A percentile compares a stretch with the other conserved stretches of the same genome.
These are phyloP conservation scores for Dunckerocampus dactyliophorus DNA, from an alignment of 2,113 vertebrate species.

Conservation along the genomic window DNA sequence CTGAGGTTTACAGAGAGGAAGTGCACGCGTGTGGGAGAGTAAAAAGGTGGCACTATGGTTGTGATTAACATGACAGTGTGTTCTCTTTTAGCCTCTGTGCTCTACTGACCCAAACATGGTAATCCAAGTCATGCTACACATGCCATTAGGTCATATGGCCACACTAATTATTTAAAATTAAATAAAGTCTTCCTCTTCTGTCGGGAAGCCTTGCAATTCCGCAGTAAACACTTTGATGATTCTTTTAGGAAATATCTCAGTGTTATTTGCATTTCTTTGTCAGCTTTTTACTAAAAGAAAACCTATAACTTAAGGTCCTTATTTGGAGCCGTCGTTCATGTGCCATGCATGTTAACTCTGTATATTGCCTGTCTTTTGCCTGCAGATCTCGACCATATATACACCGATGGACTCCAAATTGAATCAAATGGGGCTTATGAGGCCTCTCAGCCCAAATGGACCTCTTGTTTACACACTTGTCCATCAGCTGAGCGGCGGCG, in stretches of 20 bases:
- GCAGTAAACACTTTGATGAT: no score
- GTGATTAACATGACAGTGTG: slow-evolving; percentile 41
- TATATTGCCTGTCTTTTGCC: slow-evolving; percentile 2
- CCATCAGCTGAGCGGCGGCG: slow-evolving; percentile 60
- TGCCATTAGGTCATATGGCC: slow-evolving; percentile 46
- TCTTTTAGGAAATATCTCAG: no score
- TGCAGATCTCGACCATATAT: slow-evolving; percentile 14
- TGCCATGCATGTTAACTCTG: background rate
- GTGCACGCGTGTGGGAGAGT: slow-evolving; percentile 33
- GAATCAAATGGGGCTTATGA: slow-evolving; percentile 61
- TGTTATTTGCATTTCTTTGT: no score
- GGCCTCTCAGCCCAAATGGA: slow-evolving; percentile 64
- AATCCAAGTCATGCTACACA: slow-evolving; percentile 56
- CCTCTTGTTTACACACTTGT: slow-evolving; percentile 75
- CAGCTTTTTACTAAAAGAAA: no score
- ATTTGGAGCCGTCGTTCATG: slow-evolving; percentile 3
- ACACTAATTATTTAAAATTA: slow-evolving; percentile 46
- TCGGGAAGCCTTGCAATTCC: slow-evolving; percentile 30
- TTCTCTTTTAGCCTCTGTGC: slow-evolving; percentile 10
- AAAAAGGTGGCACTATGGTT: slow-evolving; percentile 40
- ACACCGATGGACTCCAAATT: slow-evolving; percentile 29
- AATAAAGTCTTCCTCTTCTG: slow-evolving; percentile 29
- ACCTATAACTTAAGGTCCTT: background rate
- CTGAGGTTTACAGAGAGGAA: slow-evolving; percentile 18
- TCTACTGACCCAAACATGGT: slow-evolving; percentile 45